Conservation (phyloP, 2,797 vertebrate species). For the Atherinosoma microstoma region DNA sequence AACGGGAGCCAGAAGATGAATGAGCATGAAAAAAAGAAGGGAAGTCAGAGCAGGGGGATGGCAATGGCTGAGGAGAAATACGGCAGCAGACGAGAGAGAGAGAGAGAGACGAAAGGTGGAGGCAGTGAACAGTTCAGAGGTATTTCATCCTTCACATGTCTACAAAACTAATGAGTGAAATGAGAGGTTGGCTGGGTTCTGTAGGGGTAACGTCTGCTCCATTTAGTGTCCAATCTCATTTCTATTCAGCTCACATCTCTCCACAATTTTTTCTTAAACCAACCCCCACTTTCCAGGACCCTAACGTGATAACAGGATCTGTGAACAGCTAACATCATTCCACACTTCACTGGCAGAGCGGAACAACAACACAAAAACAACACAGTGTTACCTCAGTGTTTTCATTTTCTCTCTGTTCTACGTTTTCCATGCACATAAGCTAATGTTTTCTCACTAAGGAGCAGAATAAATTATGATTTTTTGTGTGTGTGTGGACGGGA, state of each 20-base stretch:
- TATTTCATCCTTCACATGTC: slow-evolving; percentile 26
- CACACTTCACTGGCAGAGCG: slow-evolving; percentile 10
- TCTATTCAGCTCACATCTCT: slow-evolving; percentile 33
- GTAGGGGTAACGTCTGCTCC: slow-evolving; percentile 27
- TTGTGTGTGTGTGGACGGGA: neutral
- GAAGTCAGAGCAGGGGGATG: slow-evolving; percentile 23
- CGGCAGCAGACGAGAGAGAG: slow-evolving; percentile 14
- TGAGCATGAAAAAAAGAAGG: slow-evolving; percentile 42
- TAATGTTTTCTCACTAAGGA: neutral
- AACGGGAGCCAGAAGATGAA: slow-evolving; percentile 54
- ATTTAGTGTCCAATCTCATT: slow-evolving; percentile 39
- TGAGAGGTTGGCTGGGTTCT: slow-evolving; percentile 30
- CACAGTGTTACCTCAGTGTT: neutral
- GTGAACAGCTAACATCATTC: slow-evolving; percentile 5
- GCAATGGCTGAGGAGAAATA: slow-evolving; percentile 24
- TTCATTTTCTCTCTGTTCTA: slow-evolving; percentile 1
- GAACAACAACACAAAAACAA: slow-evolving; percentile 14
- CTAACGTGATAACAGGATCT: slow-evolving; percentile 12
- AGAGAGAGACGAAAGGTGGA: slow-evolving; percentile 6
- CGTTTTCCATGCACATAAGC: neutral
- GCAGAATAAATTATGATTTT: neutral
- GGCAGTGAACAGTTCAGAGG: slow-evolving; percentile 2
- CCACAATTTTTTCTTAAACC: slow-evolving; percentile 6
- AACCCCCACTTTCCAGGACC: slow-evolving; percentile 11
- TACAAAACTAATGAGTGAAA: slow-evolving; percentile 40